Conservation (phyloP, 2,797 vertebrate species). For the Myoxocephalus aenaeus region DNA sequence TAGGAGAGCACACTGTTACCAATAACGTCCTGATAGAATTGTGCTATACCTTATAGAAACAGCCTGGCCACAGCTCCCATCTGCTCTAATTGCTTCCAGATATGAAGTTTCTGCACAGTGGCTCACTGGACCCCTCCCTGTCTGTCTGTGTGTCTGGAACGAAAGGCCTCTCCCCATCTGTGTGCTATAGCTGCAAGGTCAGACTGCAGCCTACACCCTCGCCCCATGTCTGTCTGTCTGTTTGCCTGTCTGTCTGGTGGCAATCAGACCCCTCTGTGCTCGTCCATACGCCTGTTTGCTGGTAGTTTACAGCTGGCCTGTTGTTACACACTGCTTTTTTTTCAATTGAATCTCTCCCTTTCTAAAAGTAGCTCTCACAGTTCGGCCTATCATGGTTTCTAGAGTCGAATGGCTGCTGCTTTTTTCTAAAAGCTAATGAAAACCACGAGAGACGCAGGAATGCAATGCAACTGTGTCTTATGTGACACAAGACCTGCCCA, state of each 20-base stretch:
- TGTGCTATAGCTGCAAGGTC: constrained; percentile 74
- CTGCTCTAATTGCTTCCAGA: constrained; percentile 80
- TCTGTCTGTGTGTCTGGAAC: constrained; percentile 75
- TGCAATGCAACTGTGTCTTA: neutral
- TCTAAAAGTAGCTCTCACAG: constrained; percentile 18
- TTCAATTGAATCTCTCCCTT: neutral
- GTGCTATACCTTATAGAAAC: constrained; percentile 50
- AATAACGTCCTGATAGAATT: constrained; percentile 45
- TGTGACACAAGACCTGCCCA: constrained; percentile 10
- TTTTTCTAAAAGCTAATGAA: neutral
- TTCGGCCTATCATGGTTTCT: constrained; percentile 6
- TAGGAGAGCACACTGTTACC: constrained; percentile 40
- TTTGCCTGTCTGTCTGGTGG: constrained; percentile 73
- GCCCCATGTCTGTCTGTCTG: constrained; percentile 33
- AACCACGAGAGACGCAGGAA: neutral
- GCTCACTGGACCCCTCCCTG: constrained; percentile 77
- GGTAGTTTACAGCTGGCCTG: constrained; percentile 39
- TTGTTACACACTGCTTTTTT: constrained; percentile 24
- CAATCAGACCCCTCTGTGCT: constrained; percentile 37
- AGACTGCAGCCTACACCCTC: constrained; percentile 65
- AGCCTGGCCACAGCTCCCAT: constrained; percentile 58
- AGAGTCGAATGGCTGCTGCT: neutral
- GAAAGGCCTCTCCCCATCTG: constrained; percentile 69
- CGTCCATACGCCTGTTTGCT: constrained; percentile 18
- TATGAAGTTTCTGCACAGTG: constrained; percentile 73